Base-by-base conservation (phyloP, 2,888 invertebrate genomes). In the Epinotia brunnichana region DNA sequence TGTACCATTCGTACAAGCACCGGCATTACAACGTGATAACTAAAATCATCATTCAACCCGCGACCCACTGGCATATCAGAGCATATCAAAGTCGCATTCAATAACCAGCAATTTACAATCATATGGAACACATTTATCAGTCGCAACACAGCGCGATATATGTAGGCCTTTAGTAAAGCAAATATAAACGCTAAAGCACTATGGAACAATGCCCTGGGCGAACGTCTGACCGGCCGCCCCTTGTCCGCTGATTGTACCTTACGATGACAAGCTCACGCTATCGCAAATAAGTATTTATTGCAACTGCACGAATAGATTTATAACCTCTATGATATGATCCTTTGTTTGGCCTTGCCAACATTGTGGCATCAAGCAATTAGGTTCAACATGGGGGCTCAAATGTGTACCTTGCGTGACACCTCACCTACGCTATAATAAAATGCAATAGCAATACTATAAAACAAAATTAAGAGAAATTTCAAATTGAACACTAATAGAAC, bases 261-360 rank as follows among this genome's bases (percentile, higher is more conserved):
- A 91, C 86, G 91, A 92, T 86, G 92, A 92, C 92, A 91, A 88
- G 85, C 87, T 83, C 83, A 83, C 81, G 86, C 86, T 89, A 88
- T 88, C 87, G 88, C 89, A 89, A 90, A 90, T 91, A 91, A 87
- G 85, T 90, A 90, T 92, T 92, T 92, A 92, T 91, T 90, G 87
- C 85, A 84, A 82, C 86, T 85, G 85, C 85, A 87, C 84, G 83
- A 82, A 83, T 82, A 80, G 80, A 81, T 81, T 81, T 84, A 76
- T 62, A 74, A 69, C 74, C 70, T 74, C 72, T 63, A 61, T 75
- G 71, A 74, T 74, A 73, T 73, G 75, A 77, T 75, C 70, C 75
- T 75, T 76, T 76, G 74, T 74, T 73, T 57, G 62, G 68, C 21
- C 53, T 59, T 71, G 56, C 57, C 63, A 70, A 51, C 29, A 51